Base-by-base conservation (phyloP, 2,888 invertebrate species). In the Thysanoteuthis rhombus region DNA sequence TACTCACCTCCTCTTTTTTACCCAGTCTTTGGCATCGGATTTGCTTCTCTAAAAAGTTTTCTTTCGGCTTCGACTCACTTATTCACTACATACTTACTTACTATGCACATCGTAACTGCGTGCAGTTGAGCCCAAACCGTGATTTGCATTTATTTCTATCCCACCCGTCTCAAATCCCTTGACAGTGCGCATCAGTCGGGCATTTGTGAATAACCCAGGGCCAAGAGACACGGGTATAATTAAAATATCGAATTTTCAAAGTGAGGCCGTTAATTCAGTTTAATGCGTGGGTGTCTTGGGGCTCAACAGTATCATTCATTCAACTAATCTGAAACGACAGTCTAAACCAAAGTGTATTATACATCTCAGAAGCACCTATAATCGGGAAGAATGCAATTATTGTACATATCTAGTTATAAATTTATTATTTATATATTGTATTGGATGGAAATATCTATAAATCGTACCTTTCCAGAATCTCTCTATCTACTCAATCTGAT, bases 221-320 rank as follows among this genome's bases (percentile, higher is more conserved):
- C 75, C 75, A 75, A 75, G n/a, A 75, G 75, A 75, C n/a, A 36
- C 75, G n/a, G 75, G n/a, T 75, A 75, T 75, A 75, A 75, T 75
- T 75, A 75, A 75, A 75, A 75, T 75, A 75, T 75, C 75, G n/a
- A 75, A 75, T 75, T 75, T 75, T 75, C 75, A 75, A 75, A 75
- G 25, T 36, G 75, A n/a, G n/a, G n/a, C 75, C 75, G n/a, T 75
- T 75, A 75, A 75, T 36, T 75, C 75, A 75, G 75, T 75, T 75
- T 75, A 75, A 75, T 75, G 36, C n/a, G 12, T n/a, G 36, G n/a
- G n/a, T n/a, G 75, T 75, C 75, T 16, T 36, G 75, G n/a, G 75
- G 75, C 75, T 75, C n/a, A 75, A 4, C n/a, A n/a, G 75, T n/a
- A 75, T 75, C 75, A 75, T n/a, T 36, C 75, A 75, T 75, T 75